Conservation (phyloP, 2,113 vertebrate genomes). For the Nasalis larvatus region DNA sequence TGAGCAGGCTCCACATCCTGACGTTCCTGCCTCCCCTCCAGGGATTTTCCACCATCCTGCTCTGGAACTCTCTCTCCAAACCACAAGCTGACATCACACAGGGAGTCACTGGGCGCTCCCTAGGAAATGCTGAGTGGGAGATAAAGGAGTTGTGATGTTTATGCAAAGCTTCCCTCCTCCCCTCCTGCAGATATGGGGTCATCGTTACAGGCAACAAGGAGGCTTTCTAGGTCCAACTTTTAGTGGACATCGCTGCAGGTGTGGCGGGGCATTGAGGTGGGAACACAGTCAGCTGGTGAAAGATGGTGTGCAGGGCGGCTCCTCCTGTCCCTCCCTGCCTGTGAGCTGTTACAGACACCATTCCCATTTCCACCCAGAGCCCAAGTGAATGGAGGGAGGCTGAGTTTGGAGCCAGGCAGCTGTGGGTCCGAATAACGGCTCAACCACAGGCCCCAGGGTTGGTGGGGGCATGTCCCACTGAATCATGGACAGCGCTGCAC, state of each 20-base stretch:
- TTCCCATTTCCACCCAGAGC: background rate
- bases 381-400: background rate
- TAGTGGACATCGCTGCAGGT: background rate
- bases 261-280: background rate
- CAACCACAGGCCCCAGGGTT: accelerated
- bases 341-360: background rate
- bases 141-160: background rate
- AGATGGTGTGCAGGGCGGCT: background rate
- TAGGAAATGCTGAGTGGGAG: background rate
- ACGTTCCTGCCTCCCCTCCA: background rate
- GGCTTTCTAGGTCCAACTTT: background rate
- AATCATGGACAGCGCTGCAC: background rate
- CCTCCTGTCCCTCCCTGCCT: background rate
- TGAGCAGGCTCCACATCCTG: background rate
- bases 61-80: conserved; percentile 1
- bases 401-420: background rate
- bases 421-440: background rate
- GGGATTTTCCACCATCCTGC: background rate
- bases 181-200: background rate
- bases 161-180: background rate
- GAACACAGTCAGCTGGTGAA: background rate
- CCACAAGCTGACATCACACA: conserved; percentile 55
- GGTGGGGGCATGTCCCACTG: background rate
- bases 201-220: background rate
- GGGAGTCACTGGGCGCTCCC: background rate